Percentiles rank a stretch among this genome's conserved stretches.
Evolutionary conservation across 2,888 invertebrate species (phyloP).

Genomic region (Crepidodera aurea): DNA sequence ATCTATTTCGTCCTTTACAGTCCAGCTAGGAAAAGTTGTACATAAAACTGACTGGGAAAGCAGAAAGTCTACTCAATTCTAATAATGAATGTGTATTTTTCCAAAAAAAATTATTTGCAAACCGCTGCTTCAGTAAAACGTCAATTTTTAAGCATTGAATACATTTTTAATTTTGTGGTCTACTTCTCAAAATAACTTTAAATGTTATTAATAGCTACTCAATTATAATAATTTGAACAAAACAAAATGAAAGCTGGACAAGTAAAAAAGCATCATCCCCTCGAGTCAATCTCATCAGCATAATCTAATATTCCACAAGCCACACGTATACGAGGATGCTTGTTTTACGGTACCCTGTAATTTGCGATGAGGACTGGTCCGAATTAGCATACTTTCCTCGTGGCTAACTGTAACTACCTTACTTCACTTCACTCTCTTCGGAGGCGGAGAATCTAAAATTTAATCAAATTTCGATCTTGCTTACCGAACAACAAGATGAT

Average conservation of each 20-base stretch:
- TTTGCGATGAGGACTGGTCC: constrained; percentile 21
- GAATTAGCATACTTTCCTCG: constrained; percentile 34
- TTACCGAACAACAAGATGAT: not conserved
- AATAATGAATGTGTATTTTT: too few relatives aligned
- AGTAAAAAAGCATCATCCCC: not conserved
- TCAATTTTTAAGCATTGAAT: too few relatives aligned
- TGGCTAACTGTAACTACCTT: constrained; percentile 30
- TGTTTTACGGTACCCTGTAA: constrained; percentile 16
- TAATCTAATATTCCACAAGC: constrained; percentile 6
- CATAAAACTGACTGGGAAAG: too few relatives aligned
- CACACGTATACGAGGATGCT: not conserved
- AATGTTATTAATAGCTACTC: not conserved
- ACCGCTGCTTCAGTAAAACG: too few relatives aligned
- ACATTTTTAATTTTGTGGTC: too few relatives aligned
- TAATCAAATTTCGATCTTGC: constrained; percentile 15
- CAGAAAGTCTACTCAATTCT: too few relatives aligned
- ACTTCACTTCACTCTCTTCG: constrained; percentile 5
- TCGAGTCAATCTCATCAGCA: not conserved
- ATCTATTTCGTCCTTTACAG: too few relatives aligned
- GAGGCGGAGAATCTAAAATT: not conserved
- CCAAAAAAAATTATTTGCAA: too few relatives aligned
- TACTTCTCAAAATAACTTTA: too few relatives aligned
- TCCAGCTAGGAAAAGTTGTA: too few relatives aligned
- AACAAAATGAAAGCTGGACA: not conserved
- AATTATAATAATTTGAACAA: not conserved